These are phyloP conservation scores for Sitobion miscanthi DNA, from an alignment of 1,140 invertebrate species.

Conservation along the genomic window DNA sequence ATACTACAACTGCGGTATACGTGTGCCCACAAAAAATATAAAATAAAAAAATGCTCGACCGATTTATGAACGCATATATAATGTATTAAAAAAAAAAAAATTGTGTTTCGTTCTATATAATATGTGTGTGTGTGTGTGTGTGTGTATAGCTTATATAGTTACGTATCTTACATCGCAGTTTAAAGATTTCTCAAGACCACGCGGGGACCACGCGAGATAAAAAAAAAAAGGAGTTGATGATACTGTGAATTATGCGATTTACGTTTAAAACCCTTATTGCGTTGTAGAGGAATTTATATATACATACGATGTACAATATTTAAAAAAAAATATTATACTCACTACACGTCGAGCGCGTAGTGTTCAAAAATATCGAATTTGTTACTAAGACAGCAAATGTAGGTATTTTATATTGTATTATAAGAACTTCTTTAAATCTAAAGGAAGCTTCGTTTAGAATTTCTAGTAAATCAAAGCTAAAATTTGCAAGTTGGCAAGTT, in stretches of 20 bases:
- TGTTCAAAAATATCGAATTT: background rate
- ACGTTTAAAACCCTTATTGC: background rate
- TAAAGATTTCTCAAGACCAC: conserved; percentile 4
- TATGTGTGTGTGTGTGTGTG: background rate
- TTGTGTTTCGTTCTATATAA: background rate
- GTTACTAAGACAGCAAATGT: background rate
- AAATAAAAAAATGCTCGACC: background rate
- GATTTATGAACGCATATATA: background rate
- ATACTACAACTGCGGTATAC: background rate
- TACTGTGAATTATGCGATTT: background rate
- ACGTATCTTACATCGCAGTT: background rate
- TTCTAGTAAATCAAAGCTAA: background rate
- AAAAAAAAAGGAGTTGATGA: background rate
- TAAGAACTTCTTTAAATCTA: background rate
- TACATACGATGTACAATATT: background rate
- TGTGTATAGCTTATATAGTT: background rate
- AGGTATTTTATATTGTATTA: background rate
- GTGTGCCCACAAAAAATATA: background rate
- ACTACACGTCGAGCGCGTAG: no score
- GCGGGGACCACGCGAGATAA: background rate
- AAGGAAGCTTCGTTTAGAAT: background rate
- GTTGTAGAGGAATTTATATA: background rate
- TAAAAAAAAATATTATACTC: background rate
- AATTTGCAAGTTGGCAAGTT: background rate
- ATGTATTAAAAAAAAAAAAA: background rate